Evolutionary conservation across 2,888 invertebrate species (phyloP), one percentile per base, ranked within the genome.

Genomic region (Ochropleura plecta): DNA sequence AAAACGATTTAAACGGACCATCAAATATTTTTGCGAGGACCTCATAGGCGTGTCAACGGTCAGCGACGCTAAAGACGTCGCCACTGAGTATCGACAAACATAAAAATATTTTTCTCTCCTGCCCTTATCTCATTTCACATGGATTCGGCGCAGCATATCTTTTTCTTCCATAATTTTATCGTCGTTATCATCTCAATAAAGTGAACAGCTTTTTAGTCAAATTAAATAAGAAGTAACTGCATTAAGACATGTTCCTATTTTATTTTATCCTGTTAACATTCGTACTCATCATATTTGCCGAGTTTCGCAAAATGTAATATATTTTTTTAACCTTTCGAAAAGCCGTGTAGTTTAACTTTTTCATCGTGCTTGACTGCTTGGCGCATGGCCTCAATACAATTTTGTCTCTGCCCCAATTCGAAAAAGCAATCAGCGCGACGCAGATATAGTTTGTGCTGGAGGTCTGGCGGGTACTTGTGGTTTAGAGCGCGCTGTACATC

Each of bases 401-500:
- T 90, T 0, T 91, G 89, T 53, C 86, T 90, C 53, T 95, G 91
- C 3, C 94, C 92, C 67, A 98, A 89, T 88, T 97, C 97, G 30
- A 96, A 93, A 83, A 96, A 96, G 91, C 98, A 98, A 86, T 97
- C 97, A 0, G 97, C 97, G 85, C 97, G 96, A 44, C 98, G 96
- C 30, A 98, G 92, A 70, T 97, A 94, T 71, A 98, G 93, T 93
- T 98, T 98, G 87, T 97, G 97, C 49, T 93, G 93, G 68, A 97
- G 94, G 74, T 97, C 97, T 57, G 93, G 89, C 0, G 98, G 98
- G 90, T 98, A 98, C 14, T 97, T 97, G 82, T 96, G 94, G 55
- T 96, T 92, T 16, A 98, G 91, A 0, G 98, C 97, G 69, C 97
- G 88, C 42, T 97, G 93, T 49, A 98, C 97, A 91, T 98, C 98